phyloP scores from a whole-genome alignment of 2,888 invertebrate species.

The Trichopoda pennipes region DNA sequence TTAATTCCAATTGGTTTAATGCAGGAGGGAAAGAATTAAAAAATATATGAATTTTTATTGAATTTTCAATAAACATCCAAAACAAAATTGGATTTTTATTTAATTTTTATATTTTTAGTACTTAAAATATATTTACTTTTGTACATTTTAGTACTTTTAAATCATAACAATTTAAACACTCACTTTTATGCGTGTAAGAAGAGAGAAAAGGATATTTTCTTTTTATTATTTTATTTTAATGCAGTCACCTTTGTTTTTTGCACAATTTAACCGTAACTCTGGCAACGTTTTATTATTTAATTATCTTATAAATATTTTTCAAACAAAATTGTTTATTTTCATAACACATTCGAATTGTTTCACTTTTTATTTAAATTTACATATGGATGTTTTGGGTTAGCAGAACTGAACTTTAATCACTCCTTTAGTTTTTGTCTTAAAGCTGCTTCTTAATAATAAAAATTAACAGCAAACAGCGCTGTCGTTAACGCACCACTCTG shows the following conservation, averaged over 20 bases:
- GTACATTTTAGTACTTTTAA: no score
- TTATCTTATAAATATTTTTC: neutral
- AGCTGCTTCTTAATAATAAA: no score
- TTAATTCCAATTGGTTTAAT: conserved; percentile 39
- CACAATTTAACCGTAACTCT: conserved; percentile 35
- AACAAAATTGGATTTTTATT: no score
- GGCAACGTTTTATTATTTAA: conserved; percentile 4
- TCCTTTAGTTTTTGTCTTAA: no score
- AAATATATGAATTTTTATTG: conserved; percentile 7
- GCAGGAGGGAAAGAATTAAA: conserved; percentile 6
- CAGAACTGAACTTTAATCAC: no score
- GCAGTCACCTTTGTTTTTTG: conserved; percentile 53
- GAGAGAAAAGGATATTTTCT: conserved; percentile 39
- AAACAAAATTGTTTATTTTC: neutral
- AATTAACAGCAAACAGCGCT: no score
- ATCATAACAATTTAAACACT: no score
- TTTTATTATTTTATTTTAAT: conserved; percentile 6
- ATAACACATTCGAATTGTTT: neutral
- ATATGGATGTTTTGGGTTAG: no score
- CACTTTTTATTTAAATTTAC: neutral
- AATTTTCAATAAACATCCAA: neutral
- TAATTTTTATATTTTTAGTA: no score
- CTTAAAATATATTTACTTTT: no score
- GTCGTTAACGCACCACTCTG: no score
- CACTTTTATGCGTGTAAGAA: conserved; percentile 43